These are phyloP conservation scores for Rosalia funebris DNA, from an alignment of 2,888 invertebrate genomes.

Conservation along the genomic window DNA sequence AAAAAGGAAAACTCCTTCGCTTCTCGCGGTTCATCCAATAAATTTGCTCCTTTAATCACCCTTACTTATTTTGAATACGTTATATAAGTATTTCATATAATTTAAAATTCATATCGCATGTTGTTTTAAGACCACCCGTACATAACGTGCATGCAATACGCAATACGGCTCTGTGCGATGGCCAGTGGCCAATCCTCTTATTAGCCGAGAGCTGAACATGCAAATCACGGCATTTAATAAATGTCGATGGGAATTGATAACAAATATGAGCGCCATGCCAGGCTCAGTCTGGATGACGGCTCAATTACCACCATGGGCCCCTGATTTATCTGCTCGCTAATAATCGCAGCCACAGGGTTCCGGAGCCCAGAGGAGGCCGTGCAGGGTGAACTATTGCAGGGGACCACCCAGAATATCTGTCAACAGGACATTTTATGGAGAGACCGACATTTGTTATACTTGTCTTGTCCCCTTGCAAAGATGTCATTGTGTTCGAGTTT, in stretches of 20 bases:
- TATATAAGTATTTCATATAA: too few species aligned
- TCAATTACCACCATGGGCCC: conserved; percentile 40
- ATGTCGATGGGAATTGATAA: conserved; percentile 44
- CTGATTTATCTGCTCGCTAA: conserved; percentile 40
- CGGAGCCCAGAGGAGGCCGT: conserved; percentile 32
- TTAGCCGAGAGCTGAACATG: conserved; percentile 34
- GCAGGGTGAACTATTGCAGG: conserved; percentile 37
- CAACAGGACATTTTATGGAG: conserved; percentile 37
- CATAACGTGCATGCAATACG: too few species aligned
- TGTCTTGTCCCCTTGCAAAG: conserved; percentile 33
- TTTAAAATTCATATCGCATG: too few species aligned
- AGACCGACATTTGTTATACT: conserved; percentile 39
- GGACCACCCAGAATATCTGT: conserved; percentile 46
- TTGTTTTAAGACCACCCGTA: not conserved
- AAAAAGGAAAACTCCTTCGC: too few species aligned
- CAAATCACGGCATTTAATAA: conserved; percentile 50
- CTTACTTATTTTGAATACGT: too few species aligned
- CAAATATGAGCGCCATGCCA: conserved; percentile 26
- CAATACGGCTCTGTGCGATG: too few species aligned
- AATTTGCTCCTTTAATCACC: too few species aligned
- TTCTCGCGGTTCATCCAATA: too few species aligned
- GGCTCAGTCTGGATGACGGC: conserved; percentile 39
- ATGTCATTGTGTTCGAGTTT: conserved; percentile 27
- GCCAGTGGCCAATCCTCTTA: conserved; percentile 3
- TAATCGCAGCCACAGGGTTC: conserved; percentile 31